Conservation (phyloP, 2,888 invertebrate genomes). For the Aquatica leii region DNA sequence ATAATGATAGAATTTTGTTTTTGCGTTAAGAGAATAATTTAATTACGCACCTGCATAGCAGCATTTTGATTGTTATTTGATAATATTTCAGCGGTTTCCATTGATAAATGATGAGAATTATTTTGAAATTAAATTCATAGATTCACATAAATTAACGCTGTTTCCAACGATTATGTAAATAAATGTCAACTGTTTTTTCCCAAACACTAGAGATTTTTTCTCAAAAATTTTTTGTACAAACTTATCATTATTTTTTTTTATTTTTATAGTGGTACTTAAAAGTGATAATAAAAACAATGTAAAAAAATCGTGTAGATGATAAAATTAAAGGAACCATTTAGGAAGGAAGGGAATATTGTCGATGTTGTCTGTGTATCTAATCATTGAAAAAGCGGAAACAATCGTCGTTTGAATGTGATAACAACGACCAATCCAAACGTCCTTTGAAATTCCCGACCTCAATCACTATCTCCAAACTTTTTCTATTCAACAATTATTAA, state of each 20-base stretch:
- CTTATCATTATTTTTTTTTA: too few relatives aligned
- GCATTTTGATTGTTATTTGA: conserved; percentile 35
- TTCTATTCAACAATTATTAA: conserved; percentile 37
- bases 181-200: conserved; percentile 3
- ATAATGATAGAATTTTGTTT: not conserved
- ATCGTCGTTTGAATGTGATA: conserved; percentile 47
- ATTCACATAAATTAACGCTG: conserved; percentile 10
- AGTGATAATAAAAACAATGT: too few relatives aligned
- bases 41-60: conserved; percentile 20
- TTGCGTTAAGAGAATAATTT: not conserved
- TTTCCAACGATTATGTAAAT: conserved; percentile 15
- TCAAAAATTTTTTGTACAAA: too few relatives aligned
- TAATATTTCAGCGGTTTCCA: conserved; percentile 38
- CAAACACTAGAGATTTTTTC: too few relatives aligned
- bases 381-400: conserved; percentile 46
- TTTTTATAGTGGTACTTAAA: too few relatives aligned
- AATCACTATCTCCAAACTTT: conserved; percentile 46
- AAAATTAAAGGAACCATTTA: conserved; percentile 23
- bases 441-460: conserved; percentile 47
- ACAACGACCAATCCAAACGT: conserved; percentile 44
- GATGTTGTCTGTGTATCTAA: conserved; percentile 42
- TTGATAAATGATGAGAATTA: conserved; percentile 34
- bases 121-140: conserved; percentile 13
- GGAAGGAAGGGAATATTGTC: conserved; percentile 40
- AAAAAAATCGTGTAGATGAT: too few relatives aligned